Evolutionary conservation across 2,113 vertebrate species (phyloP), one percentile per base, ranked within the genome.

Genomic region (Perca schrenkii): DNA sequence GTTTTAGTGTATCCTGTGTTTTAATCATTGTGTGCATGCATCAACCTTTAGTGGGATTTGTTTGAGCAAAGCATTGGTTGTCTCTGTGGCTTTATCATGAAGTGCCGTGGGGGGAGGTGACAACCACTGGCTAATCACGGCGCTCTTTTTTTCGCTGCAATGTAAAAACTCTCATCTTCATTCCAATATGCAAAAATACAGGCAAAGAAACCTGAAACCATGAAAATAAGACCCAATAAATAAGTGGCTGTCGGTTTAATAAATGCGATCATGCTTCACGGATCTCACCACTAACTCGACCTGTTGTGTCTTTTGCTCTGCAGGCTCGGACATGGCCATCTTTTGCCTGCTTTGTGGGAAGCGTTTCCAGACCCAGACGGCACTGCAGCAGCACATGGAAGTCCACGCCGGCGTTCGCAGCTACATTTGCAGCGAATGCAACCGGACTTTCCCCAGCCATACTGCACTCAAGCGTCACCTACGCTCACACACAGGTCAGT

Each of bases 361-460:
- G 90, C 97, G 98, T 12, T 99, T 99, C 94, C 98, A 98, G 96
- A 97, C 97, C 0, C 98, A 99, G 95, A 96, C 97, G 0, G 98
- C 98, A 0, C 91, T 99, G 90, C 98, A 99, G 96, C 97, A 99
- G 94, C 98, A 99, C 96, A 99, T 99, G 97, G 98, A 99, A 81
- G 97, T 98, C 82, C 98, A 99, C 8, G 98, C 98, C 0, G 98
- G 98, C 6, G 98, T 99, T 62, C 96, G 98, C 85, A 99, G 98
- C 95, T 99, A 99, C 95, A 99, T 97, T 88, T 99, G 98, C 96
- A 99, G 97, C 1, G 98, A 99, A 91, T 99, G 98, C 95, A 98
- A 99, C 96, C 96, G 98, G 91, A 99, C 98, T 54, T 99, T 99
- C 91, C 98, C 98, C 89, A 99, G 98, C 95, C 98, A 99, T 94